A percentile compares a stretch with the other conserved stretches of the same genome.
Evolutionary conservation across 2,797 vertebrate species (phyloP).

Genomic region (Parotocinclus haroldoi): DNA sequence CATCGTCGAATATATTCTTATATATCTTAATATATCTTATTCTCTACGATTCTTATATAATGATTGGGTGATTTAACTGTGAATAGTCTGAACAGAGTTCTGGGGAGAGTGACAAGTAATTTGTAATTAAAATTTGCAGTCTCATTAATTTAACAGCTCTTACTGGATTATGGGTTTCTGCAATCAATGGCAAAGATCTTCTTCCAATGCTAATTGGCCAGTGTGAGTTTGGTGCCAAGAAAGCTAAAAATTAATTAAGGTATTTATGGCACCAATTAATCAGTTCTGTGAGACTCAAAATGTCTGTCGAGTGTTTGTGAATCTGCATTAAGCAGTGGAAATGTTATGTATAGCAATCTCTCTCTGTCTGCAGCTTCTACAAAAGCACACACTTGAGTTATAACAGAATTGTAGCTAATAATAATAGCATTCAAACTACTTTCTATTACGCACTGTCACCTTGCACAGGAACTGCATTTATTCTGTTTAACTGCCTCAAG

Average conservation of each 20-base stretch:
- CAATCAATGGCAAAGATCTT: conserved; percentile 65
- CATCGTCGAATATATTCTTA: too few relatives aligned
- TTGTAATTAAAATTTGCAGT: conserved; percentile 71
- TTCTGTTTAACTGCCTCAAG: conserved; percentile 28
- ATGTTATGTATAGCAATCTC: conserved; percentile 23
- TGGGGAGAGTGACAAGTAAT: conserved; percentile 42
- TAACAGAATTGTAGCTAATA: conserved; percentile 11
- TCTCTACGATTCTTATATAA: not conserved
- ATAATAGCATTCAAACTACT: conserved; percentile 2
- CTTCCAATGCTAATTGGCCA: conserved; percentile 63
- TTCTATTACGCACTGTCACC: conserved; percentile 16
- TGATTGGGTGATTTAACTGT: conserved; percentile 3
- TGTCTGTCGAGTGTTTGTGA: conserved; percentile 36
- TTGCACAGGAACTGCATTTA: conserved; percentile 14
- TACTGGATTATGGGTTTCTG: conserved; percentile 40
- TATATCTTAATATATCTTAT: too few relatives aligned
- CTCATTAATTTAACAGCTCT: conserved; percentile 69
- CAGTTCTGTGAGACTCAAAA: conserved; percentile 59
- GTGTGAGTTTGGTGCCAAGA: conserved; percentile 52
- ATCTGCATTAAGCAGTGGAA: conserved; percentile 13
- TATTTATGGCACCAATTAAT: conserved; percentile 72
- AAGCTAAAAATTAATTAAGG: conserved; percentile 68
- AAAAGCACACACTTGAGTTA: not conserved
- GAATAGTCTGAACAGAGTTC: conserved; percentile 22
- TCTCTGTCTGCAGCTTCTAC: conserved; percentile 8